phyloP scores from a whole-genome alignment of 2,113 vertebrate genomes.

The Pristiophorus japonicus region DNA sequence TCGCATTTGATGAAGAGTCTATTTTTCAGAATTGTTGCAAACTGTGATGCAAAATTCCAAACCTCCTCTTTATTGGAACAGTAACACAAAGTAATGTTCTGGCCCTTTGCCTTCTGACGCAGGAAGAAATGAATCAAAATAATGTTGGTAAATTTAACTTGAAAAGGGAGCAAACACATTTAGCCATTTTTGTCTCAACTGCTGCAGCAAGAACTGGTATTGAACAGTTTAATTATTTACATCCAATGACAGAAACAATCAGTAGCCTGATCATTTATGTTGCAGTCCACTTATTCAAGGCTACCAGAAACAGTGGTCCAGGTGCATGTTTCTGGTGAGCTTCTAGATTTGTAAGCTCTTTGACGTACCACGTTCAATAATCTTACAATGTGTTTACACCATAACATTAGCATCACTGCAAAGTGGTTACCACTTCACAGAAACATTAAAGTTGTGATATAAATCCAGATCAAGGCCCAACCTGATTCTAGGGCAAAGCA shows the following conservation, averaged over 20 bases:
- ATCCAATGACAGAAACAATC: neutral
- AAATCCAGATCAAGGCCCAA: neutral
- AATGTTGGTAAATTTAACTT: neutral
- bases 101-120: neutral
- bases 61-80: neutral
- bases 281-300: neutral
- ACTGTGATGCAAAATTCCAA: neutral
- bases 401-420: neutral
- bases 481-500: neutral
- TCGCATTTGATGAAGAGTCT: constrained; percentile 12
- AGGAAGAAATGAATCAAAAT: neutral
- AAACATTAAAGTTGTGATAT: no score
- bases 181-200: neutral
- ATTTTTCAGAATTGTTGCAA: neutral
- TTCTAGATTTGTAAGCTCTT: neutral
- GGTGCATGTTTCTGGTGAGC: neutral
- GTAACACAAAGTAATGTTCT: neutral
- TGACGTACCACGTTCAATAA: neutral
- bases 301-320: neutral
- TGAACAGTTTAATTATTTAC: neutral
- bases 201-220: neutral
- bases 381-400: neutral
- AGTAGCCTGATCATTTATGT: neutral
- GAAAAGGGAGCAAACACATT: neutral
- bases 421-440: neutral